A percentile compares a stretch with the other conserved stretches of the same genome.
Evolutionary conservation across 2,113 vertebrate genomes (phyloP).

Genomic region (Colius striatus): DNA sequence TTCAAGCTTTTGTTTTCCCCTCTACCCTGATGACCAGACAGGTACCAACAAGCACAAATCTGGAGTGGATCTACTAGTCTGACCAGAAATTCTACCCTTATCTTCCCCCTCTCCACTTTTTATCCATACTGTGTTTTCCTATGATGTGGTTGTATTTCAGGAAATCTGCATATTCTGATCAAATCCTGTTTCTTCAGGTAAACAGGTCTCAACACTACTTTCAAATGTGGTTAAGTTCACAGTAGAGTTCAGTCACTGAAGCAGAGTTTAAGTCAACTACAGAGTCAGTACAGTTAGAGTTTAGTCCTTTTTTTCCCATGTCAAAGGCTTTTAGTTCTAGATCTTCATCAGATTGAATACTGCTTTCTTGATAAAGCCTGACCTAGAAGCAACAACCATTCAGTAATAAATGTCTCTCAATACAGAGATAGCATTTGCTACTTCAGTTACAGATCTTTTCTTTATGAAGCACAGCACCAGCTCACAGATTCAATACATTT

Average conservation of each 20-base stretch:
- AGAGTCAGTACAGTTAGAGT: neutral
- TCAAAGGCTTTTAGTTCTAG: neutral
- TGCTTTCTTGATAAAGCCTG: neutral
- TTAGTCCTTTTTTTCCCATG: too few species aligned
- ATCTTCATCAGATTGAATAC: neutral
- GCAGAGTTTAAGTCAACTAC: neutral
- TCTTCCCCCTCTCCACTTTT: neutral
- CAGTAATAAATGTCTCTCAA: neutral
- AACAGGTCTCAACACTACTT: neutral
- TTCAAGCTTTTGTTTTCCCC: neutral
- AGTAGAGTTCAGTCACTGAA: neutral
- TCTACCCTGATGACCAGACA: neutral
- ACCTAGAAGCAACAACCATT: neutral
- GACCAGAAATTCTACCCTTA: neutral
- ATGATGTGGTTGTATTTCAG: neutral
- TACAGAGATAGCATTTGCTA: neutral
- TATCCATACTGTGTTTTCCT: neutral
- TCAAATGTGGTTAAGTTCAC: neutral
- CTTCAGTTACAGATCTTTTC: neutral
- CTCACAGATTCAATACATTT: neutral
- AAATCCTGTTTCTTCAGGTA: neutral
- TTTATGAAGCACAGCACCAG: neutral
- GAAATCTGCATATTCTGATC: neutral
- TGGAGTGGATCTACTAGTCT: neutral
- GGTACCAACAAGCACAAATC: neutral